phyloP scores from a whole-genome alignment of 2,888 invertebrate genomes.

The Standfussiana lucernea region DNA sequence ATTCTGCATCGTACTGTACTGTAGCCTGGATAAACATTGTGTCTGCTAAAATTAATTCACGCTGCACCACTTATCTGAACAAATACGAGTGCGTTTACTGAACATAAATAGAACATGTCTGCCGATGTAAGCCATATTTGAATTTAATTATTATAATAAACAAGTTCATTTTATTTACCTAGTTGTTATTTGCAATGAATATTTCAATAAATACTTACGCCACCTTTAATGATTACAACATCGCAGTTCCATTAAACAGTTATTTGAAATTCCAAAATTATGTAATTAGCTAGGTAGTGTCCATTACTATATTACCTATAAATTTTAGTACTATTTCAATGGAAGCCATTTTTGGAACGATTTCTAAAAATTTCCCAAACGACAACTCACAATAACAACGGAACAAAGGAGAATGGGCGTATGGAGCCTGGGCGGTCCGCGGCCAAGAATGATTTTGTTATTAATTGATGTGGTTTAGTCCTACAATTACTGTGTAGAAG shows the following conservation, averaged over 20 bases:
- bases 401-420: no score
- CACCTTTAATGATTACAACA: not conserved
- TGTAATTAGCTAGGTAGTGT: not conserved
- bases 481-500: no score
- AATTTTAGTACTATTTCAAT: not conserved
- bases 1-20: not conserved
- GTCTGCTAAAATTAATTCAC: slow-evolving; percentile 22
- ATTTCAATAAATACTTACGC: not conserved
- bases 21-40: slow-evolving; percentile 11
- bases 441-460: no score
- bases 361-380: no score
- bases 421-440: no score
- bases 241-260: not conserved
- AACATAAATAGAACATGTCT: slow-evolving; percentile 10
- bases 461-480: no score
- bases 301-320: no score
- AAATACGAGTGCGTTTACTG: slow-evolving; percentile 26
- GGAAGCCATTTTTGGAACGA: not conserved
- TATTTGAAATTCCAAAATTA: not conserved
- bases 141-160: slow-evolving; percentile 15
- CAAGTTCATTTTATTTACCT: not conserved
- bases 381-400: no score
- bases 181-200: not conserved
- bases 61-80: slow-evolving; percentile 35
- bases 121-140: not conserved